Percentiles rank a stretch among this genome's conserved stretches.
phyloP scores from a whole-genome alignment of 2,113 vertebrate genomes.

The Neogobius melanostomus region DNA sequence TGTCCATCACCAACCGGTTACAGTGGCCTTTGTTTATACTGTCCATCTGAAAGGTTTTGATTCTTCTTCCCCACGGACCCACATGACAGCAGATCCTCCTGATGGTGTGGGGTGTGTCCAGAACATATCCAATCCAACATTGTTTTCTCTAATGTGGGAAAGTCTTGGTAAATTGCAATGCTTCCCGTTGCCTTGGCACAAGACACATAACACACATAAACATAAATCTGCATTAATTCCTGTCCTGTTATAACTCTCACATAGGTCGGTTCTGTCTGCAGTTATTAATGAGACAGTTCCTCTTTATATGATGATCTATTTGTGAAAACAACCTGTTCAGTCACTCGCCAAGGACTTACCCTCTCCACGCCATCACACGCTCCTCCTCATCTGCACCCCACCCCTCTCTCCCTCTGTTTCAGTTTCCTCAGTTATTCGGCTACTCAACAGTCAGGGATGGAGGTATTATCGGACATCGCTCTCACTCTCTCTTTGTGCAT shows the following conservation, averaged over 20 bases:
- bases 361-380: background rate
- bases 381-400: too few relatives aligned
- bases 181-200: too few relatives aligned
- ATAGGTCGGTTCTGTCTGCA: background rate
- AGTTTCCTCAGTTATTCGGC: background rate
- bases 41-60: too few relatives aligned
- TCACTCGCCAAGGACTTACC: background rate
- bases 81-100: too few relatives aligned
- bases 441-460: background rate
- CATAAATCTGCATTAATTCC: background rate
- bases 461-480: background rate
- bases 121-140: too few relatives aligned
- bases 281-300: constrained; percentile 8
- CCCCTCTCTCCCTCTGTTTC: background rate
- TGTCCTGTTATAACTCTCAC: background rate
- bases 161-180: too few relatives aligned
- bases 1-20: background rate
- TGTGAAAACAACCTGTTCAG: constrained; percentile 1
- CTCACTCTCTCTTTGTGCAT: background rate
- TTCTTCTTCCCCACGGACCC: too few relatives aligned
- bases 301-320: constrained; percentile 5
- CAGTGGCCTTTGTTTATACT: background rate
- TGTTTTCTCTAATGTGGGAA: too few relatives aligned
- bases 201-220: background rate
- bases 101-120: too few relatives aligned